Evolutionary conservation across 2,888 invertebrate genomes (phyloP).

Genomic region (Azorinus chamasolen): DNA sequence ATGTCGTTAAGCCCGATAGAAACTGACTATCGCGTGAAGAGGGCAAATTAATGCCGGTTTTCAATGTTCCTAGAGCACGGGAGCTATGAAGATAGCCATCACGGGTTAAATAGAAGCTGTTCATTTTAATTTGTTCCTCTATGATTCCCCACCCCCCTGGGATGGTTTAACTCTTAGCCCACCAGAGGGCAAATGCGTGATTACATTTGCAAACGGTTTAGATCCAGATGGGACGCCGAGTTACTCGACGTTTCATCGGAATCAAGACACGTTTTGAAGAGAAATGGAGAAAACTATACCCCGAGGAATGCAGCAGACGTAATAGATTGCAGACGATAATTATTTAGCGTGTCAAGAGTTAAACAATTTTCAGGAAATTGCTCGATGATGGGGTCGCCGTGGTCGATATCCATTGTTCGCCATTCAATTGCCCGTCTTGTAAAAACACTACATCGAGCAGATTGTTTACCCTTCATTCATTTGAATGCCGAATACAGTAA

Average conservation of each 20-base stretch:
- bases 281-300: no score
- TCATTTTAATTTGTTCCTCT: constrained; percentile 58
- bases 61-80: constrained; percentile 36
- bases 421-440: constrained; percentile 4
- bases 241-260: no score
- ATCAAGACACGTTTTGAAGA: no score
- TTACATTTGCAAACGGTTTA: no score
- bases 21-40: constrained; percentile 53
- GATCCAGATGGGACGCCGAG: no score
- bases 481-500: no score
- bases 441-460: not conserved
- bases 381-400: constrained; percentile 4
- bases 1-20: constrained; percentile 37
- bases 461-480: no score
- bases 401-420: constrained; percentile 27
- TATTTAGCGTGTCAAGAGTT: no score
- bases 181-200: no score
- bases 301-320: no score
- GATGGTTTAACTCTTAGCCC: constrained; percentile 41
- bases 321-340: no score
- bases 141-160: constrained; percentile 40
- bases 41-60: constrained; percentile 44
- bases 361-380: constrained; percentile 43
- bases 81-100: constrained; percentile 28
- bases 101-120: constrained; percentile 60